Conservation (phyloP, 2,797 vertebrate species). For the Lutjanus campechanus region DNA sequence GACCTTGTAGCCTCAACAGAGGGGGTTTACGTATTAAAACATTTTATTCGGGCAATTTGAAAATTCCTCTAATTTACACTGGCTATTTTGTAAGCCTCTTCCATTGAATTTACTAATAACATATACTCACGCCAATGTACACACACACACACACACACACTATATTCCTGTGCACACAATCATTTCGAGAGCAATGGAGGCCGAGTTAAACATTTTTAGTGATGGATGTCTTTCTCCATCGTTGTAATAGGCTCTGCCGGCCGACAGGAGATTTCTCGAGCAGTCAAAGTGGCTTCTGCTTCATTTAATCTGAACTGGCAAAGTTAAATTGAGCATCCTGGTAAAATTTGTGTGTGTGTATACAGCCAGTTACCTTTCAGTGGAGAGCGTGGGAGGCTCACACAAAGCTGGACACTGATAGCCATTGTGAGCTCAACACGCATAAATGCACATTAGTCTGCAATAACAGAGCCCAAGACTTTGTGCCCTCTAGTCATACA, state of each 20-base stretch:
- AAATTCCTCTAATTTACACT: constrained; percentile 53
- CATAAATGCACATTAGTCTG: constrained; percentile 79
- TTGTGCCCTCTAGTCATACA: constrained; percentile 66
- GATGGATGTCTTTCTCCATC: constrained; percentile 81
- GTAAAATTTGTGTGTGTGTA: constrained; percentile 74
- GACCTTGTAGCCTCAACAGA: constrained; percentile 76
- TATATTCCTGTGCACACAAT: constrained; percentile 24
- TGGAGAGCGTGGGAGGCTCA: constrained; percentile 62
- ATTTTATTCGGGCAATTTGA: constrained; percentile 69
- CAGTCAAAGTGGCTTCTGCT: constrained; percentile 79
- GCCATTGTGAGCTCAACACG: constrained; percentile 73
- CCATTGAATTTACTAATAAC: constrained; percentile 30
- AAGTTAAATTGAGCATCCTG: constrained; percentile 84
- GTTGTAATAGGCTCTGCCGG: constrained; percentile 76
- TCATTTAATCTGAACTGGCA: constrained; percentile 82
- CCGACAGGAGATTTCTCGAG: constrained; percentile 70
- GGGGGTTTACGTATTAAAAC: constrained; percentile 63
- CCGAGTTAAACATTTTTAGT: constrained; percentile 66
- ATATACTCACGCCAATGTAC: neutral
- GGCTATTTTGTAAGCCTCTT: constrained; percentile 42
- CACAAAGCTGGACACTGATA: constrained; percentile 76
- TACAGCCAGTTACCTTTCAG: constrained; percentile 77
- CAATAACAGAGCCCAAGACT: constrained; percentile 71
- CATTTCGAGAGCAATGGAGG: constrained; percentile 45
- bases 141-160: neutral